Conservation (phyloP, 2,797 vertebrate species). For the Naso thynnoides region DNA sequence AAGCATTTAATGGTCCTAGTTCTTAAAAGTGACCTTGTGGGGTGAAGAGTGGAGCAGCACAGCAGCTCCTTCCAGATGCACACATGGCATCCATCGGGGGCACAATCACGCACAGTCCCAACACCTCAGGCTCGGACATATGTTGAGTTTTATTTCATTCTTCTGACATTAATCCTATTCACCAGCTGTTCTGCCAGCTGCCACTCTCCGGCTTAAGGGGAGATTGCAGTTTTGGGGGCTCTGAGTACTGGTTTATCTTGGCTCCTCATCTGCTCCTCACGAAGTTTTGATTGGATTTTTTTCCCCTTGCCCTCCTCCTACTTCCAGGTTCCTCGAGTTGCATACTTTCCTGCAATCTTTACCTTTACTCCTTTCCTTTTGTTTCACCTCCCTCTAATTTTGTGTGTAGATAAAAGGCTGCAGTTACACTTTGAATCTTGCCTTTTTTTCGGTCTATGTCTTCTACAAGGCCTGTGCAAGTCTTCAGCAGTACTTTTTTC, state of each 20-base stretch:
- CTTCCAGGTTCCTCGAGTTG: constrained; percentile 74
- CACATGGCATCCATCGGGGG: constrained; percentile 97
- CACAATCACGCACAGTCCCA: constrained; percentile 97
- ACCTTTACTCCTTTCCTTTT: constrained; percentile 52
- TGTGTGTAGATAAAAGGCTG: constrained; percentile 35
- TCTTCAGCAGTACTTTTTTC: constrained; percentile 29
- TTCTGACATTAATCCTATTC: constrained; percentile 99
- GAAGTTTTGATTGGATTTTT: constrained; percentile 85
- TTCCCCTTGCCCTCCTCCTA: constrained; percentile 57
- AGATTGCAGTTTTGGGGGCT: constrained; percentile 98
- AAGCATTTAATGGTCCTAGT: constrained; percentile 91
- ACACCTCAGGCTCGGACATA: constrained; percentile 99
- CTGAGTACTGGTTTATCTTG: constrained; percentile 88
- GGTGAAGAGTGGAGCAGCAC: constrained; percentile 86
- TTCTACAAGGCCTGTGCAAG: constrained; percentile 26
- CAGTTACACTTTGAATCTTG: constrained; percentile 54
- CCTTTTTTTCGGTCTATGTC: constrained; percentile 49
- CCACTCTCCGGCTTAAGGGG: constrained; percentile 96
- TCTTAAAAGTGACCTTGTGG: constrained; percentile 99
- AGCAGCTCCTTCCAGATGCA: constrained; percentile 98
- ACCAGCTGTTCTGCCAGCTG: constrained; percentile 99
- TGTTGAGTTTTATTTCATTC: constrained; percentile 99
- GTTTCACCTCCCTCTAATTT: constrained; percentile 51
- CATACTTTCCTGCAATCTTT: constrained; percentile 41
- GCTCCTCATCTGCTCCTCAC: constrained; percentile 84